Evolutionary conservation across 2,888 invertebrate genomes (phyloP).

Genomic region (Clostera curtula): DNA sequence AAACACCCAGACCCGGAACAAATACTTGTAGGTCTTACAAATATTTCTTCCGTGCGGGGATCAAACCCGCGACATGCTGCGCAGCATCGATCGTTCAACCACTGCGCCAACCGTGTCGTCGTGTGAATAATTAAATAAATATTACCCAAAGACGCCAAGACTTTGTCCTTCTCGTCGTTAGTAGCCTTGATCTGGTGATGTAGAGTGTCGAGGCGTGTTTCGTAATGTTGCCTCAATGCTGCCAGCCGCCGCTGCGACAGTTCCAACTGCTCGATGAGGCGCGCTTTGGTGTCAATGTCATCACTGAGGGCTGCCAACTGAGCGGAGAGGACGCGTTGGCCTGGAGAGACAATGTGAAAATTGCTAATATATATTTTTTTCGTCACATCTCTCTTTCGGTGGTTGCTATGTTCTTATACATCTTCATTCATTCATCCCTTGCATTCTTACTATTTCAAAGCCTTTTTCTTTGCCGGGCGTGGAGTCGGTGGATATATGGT

Average conservation of each 20-base stretch:
- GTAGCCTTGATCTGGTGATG: conserved; percentile 90
- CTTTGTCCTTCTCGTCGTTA: conserved; percentile 92
- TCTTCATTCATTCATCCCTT: too few relatives aligned
- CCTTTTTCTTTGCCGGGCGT: too few relatives aligned
- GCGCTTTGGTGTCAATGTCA: conserved; percentile 96
- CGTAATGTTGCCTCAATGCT: conserved; percentile 91
- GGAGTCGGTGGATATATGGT: too few relatives aligned
- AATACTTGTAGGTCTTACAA: too few relatives aligned
- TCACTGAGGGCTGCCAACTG: conserved; percentile 92
- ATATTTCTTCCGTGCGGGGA: too few relatives aligned
- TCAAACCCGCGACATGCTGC: too few relatives aligned
- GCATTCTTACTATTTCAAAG: too few relatives aligned
- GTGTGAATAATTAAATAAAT: conserved; percentile 1
- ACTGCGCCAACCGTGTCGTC: background rate
- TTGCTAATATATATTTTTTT: background rate
- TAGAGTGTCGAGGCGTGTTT: conserved; percentile 89
- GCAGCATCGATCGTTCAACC: too few relatives aligned
- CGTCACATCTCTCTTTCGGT: too few relatives aligned
- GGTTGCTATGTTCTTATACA: too few relatives aligned
- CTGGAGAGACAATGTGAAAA: conserved; percentile 21
- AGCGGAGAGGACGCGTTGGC: conserved; percentile 78
- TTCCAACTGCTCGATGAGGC: conserved; percentile 95
- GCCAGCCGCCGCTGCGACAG: conserved; percentile 89
- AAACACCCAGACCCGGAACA: too few relatives aligned
- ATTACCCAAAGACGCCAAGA: conserved; percentile 78